Evolutionary conservation across 2,797 vertebrate genomes (phyloP).

Genomic region (Epinephelus coioides): DNA sequence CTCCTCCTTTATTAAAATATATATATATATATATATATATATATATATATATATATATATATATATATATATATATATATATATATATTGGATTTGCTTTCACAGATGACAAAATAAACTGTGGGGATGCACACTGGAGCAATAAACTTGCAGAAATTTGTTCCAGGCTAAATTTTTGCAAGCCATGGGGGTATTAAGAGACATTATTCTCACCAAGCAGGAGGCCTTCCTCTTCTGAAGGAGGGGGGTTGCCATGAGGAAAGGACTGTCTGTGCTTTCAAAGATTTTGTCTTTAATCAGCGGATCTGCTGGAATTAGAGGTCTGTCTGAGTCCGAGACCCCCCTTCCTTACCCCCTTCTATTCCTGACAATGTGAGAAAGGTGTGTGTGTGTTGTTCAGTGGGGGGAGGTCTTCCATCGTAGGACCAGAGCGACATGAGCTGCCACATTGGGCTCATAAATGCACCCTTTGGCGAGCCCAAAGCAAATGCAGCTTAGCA

Average conservation of each 20-base stretch:
- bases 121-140: not conserved
- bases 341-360: conserved; percentile 9
- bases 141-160: conserved; percentile 18
- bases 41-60: too few species aligned
- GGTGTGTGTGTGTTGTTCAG: conserved; percentile 34
- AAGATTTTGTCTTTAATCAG: conserved; percentile 77
- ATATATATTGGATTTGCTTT: not conserved
- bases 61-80: too few species aligned
- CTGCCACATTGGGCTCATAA: conserved; percentile 66
- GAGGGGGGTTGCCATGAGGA: conserved; percentile 42
- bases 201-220: conserved; percentile 58
- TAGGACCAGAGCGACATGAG: conserved; percentile 56
- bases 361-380: conserved; percentile 59
- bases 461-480: conserved; percentile 71
- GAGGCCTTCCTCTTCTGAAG: conserved; percentile 41
- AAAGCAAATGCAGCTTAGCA: conserved; percentile 78
- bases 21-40: too few species aligned
- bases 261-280: conserved; percentile 67
- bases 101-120: not conserved
- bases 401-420: conserved; percentile 34
- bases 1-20: not conserved
- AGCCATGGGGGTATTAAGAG: conserved; percentile 35
- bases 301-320: conserved; percentile 75
- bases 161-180: conserved; percentile 18
- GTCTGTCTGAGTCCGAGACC: conserved; percentile 62